Evolutionary conservation across 2,113 vertebrate species (phyloP).

Genomic region (Callionymus lyra): DNA sequence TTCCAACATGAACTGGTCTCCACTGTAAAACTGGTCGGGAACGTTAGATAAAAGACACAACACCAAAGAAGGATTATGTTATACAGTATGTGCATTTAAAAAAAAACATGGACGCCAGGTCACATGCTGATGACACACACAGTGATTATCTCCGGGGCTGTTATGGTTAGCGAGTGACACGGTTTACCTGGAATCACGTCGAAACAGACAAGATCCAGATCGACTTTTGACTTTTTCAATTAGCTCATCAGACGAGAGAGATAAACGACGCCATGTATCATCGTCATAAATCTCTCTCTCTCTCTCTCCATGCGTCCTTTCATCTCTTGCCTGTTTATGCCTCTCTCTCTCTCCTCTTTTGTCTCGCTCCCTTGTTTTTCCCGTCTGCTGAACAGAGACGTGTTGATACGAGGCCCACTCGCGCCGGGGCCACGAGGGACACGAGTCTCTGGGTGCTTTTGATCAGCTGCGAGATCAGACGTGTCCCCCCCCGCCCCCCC

Average conservation of each 20-base stretch:
- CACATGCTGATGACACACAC: no score
- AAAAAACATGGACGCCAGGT: no score
- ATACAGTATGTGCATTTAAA: no score
- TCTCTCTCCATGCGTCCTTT: conserved; percentile 46
- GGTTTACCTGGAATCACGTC: no score
- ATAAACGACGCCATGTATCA: conserved; percentile 40
- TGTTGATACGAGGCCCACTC: conserved; percentile 58
- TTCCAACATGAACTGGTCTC: no score
- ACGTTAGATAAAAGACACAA: no score
- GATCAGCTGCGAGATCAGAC: conserved; percentile 68
- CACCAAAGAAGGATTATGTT: no score
- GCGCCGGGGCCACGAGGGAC: conserved; percentile 48
- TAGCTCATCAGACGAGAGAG: conserved; percentile 4
- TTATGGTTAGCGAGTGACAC: no score
- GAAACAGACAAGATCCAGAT: no score
- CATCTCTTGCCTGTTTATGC: conserved; percentile 32
- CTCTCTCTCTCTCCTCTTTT: conserved; percentile 11
- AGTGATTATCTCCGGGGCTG: no score
- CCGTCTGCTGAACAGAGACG: conserved; percentile 65
- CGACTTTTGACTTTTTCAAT: no score
- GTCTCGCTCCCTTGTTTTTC: conserved; percentile 50
- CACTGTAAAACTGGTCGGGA: no score
- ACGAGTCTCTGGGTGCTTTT: conserved; percentile 59
- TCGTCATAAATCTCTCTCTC: conserved; percentile 37
- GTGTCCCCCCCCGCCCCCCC: conserved; percentile 43